These are phyloP conservation scores for Hyposoter didymator DNA, from an alignment of 2,888 invertebrate genomes.

Conservation along the genomic window DNA sequence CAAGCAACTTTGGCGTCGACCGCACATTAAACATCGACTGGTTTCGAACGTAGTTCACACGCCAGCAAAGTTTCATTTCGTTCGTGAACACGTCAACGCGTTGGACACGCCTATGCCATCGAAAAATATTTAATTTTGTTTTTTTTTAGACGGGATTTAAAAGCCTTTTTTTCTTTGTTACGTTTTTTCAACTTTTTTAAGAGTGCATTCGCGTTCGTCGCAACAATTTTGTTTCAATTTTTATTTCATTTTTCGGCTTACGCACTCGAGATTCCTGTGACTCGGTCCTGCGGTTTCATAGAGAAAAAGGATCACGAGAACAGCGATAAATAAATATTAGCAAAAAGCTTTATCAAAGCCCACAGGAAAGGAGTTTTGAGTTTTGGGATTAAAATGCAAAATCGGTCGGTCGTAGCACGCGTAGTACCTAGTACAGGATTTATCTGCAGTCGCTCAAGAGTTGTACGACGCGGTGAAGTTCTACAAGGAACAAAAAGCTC, in stretches of 20 bases:
- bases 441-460: conserved; percentile 15
- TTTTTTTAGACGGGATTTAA: background rate
- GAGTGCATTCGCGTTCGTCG: background rate
- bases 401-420: background rate
- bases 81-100: background rate
- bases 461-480: conserved; percentile 7
- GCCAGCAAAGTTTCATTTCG: background rate
- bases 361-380: background rate
- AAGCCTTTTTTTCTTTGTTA: background rate
- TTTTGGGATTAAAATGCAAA: conserved; percentile 8
- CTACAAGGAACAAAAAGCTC: conserved; percentile 23
- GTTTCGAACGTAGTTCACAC: conserved; percentile 14
- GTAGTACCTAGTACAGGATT: background rate
- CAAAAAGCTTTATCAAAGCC: background rate
- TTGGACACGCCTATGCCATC: background rate
- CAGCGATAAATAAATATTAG: background rate
- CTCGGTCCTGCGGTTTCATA: background rate
- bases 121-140: background rate
- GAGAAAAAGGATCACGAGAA: background rate
- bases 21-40: conserved; percentile 42
- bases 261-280: background rate
- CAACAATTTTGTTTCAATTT: background rate
- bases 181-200: background rate
- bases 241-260: background rate
- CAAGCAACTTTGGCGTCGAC: conserved; percentile 34